A percentile compares a stretch with the other conserved stretches of the same genome.
These are phyloP conservation scores for Cybosia mesomella DNA, from an alignment of 2,888 invertebrate genomes.

Conservation along the genomic window DNA sequence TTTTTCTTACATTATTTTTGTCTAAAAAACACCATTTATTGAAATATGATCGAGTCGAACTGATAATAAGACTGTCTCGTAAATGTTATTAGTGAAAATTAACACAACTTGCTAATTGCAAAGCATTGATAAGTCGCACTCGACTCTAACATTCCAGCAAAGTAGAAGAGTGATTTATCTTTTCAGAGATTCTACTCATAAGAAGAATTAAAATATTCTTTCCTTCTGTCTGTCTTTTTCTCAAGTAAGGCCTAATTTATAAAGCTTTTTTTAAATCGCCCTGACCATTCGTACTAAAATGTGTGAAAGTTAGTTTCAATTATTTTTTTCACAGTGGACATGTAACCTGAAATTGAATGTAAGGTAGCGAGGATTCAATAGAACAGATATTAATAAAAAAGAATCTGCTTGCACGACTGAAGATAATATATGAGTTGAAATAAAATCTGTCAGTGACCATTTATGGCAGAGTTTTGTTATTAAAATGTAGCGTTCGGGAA, in stretches of 20 bases:
- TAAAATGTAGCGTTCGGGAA: constrained; percentile 78
- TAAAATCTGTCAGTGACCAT: constrained; percentile 85
- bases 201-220: too few relatives aligned
- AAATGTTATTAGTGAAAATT: background rate
- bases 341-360: background rate
- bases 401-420: constrained; percentile 66
- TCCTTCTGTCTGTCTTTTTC: too few relatives aligned
- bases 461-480: constrained; percentile 82
- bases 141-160: too few relatives aligned
- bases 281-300: too few relatives aligned
- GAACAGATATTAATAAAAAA: constrained; percentile 71
- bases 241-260: too few relatives aligned
- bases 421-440: constrained; percentile 81
- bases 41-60: background rate
- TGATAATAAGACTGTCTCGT: background rate
- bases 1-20: background rate
- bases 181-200: background rate
- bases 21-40: background rate
- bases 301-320: background rate
- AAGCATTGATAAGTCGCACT: background rate
- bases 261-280: too few relatives aligned
- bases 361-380: constrained; percentile 25
- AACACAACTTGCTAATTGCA: background rate
- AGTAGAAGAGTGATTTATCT: background rate
- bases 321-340: background rate